Evolutionary conservation across 2,888 invertebrate species (phyloP).

Genomic region (Hermaeophaga mercurialis): DNA sequence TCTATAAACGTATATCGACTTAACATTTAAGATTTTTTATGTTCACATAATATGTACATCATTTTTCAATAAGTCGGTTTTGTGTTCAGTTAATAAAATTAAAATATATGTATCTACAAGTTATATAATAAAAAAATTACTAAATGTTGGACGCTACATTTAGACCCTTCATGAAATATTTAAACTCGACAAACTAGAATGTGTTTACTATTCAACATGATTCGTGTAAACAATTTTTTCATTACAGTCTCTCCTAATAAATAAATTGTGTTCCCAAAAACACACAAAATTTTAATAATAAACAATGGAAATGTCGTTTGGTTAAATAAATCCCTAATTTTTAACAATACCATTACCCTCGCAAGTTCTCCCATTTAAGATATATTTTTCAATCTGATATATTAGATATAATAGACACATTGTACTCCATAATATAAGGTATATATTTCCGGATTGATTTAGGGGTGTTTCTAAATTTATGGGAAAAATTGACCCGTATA

Average conservation of each 20-base stretch:
- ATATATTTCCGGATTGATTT: background rate
- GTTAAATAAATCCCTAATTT: constrained; percentile 7
- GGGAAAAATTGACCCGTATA: too few relatives aligned
- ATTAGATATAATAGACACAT: constrained; percentile 14
- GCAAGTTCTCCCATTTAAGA: background rate
- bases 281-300: background rate
- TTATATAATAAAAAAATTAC: constrained; percentile 40
- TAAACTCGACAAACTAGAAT: constrained; percentile 12
- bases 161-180: constrained; percentile 23
- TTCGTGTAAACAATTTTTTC: background rate
- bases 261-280: background rate
- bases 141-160: constrained; percentile 45
- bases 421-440: constrained; percentile 7
- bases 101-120: constrained; percentile 39
- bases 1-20: constrained; percentile 39
- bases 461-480: too few relatives aligned
- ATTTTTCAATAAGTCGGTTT: constrained; percentile 29
- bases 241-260: background rate
- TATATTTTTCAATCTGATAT: background rate
- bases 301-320: background rate
- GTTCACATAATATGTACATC: constrained; percentile 46
- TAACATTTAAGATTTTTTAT: constrained; percentile 37
- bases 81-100: constrained; percentile 39
- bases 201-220: constrained; percentile 11
- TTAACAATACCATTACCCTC: background rate